phyloP scores from a whole-genome alignment of 2,888 invertebrate species.

The Leucozona laternaria region DNA sequence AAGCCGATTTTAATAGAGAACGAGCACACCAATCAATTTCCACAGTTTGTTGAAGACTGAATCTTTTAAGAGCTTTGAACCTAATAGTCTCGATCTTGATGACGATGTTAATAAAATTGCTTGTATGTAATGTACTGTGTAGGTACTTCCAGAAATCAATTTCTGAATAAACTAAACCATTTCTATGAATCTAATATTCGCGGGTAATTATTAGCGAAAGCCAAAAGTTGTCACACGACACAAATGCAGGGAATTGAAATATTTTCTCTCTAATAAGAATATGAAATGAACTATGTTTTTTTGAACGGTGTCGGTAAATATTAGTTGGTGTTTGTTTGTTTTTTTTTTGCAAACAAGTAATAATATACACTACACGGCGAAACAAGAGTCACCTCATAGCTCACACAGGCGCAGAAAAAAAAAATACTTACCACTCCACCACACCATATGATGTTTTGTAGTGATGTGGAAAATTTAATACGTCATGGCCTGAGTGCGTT shows the following conservation, averaged over 20 bases:
- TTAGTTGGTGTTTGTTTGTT: neutral
- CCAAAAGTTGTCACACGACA: neutral
- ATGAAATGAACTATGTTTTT: neutral
- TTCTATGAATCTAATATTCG: neutral
- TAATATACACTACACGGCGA: neutral
- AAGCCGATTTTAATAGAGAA: neutral
- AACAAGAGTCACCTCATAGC: neutral
- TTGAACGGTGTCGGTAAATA: neutral
- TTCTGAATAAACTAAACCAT: neutral
- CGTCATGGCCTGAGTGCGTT: too few species aligned
- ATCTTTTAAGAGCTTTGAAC: slow-evolving; percentile 44
- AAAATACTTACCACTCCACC: neutral
- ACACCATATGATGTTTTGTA: neutral
- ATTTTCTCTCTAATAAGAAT: neutral
- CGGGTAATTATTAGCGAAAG: neutral
- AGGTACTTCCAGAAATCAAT: neutral
- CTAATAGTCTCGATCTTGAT: slow-evolving; percentile 41
- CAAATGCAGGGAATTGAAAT: neutral
- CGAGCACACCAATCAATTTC: slow-evolving; percentile 46
- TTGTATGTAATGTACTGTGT: neutral
- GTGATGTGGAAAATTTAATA: too few species aligned
- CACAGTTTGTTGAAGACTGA: slow-evolving; percentile 66
- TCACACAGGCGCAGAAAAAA: neutral
- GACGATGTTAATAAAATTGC: neutral
- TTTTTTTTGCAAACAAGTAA: neutral